Percentiles rank a stretch among this genome's conserved stretches.
These are phyloP conservation scores for Nephotettix cincticeps DNA, from an alignment of 1,140 invertebrate genomes.

Conservation along the genomic window DNA sequence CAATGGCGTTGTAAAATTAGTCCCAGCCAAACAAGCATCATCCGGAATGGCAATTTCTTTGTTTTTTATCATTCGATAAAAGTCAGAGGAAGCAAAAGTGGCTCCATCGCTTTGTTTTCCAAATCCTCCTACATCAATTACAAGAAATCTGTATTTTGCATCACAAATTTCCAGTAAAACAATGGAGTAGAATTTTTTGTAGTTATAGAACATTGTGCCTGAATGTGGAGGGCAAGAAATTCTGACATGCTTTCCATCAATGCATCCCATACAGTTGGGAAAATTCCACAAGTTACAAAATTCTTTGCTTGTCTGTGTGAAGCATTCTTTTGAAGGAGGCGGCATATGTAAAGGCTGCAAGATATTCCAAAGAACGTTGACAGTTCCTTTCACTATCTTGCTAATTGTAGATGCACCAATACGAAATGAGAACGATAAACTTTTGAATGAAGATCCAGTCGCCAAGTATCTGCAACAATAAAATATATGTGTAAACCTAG, in stretches of 20 bases:
- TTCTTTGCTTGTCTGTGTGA: conserved; percentile 10
- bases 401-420: conserved; percentile 13
- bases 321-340: neutral
- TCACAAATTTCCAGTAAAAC: conserved; percentile 52
- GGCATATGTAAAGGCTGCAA: conserved; percentile 17
- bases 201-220: conserved; percentile 48
- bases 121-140: conserved; percentile 48
- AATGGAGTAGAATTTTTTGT: conserved; percentile 49
- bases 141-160: conserved; percentile 49
- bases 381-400: conserved; percentile 10
- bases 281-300: conserved; percentile 36
- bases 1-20: neutral
- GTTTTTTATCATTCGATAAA: conserved; percentile 7
- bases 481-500: conserved; percentile 1
- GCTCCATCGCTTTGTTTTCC: conserved; percentile 38
- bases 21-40: conserved; percentile 5
- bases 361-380: neutral
- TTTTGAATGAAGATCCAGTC: conserved; percentile 14
- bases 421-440: conserved; percentile 12
- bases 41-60: neutral
- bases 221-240: conserved; percentile 43
- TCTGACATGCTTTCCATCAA: conserved; percentile 49
- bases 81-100: conserved; percentile 19
- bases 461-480: conserved; percentile 9
- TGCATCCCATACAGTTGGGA: conserved; percentile 42